phyloP scores from a whole-genome alignment of 2,888 invertebrate species.

The Andrena bucephala region DNA sequence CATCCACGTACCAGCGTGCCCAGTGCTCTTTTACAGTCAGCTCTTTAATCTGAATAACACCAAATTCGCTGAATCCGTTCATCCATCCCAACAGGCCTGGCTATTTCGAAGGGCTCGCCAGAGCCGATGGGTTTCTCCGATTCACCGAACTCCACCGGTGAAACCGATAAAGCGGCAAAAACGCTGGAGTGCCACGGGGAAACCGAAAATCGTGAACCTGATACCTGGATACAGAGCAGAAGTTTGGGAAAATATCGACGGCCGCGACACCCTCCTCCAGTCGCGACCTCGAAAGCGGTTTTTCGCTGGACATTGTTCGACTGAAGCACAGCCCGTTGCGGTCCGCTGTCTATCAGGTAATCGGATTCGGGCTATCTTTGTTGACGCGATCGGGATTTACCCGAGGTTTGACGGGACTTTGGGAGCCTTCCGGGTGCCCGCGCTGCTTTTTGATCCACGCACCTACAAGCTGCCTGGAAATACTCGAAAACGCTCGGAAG shows the following conservation, averaged over 20 bases:
- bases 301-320: not conserved
- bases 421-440: slow-evolving; percentile 7
- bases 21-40: too few relatives aligned
- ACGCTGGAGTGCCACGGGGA: not conserved
- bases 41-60: too few relatives aligned
- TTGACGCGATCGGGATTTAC: not conserved
- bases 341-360: slow-evolving; percentile 43
- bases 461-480: not conserved
- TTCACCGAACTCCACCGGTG: slow-evolving; percentile 7
- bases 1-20: too few relatives aligned
- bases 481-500: not conserved
- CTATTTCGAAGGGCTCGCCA: not conserved
- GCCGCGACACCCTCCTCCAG: too few relatives aligned
- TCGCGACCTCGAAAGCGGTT: not conserved
- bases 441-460: slow-evolving; percentile 3
- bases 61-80: not conserved
- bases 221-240: not conserved
- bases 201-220: slow-evolving; percentile 3
- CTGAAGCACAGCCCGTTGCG: not conserved
- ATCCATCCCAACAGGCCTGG: not conserved
- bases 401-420: not conserved
- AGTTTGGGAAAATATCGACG: slow-evolving; percentile 12
- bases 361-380: slow-evolving; percentile 37
- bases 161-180: slow-evolving; percentile 19
- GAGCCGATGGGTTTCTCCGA: not conserved